phyloP scores from a whole-genome alignment of 2,888 invertebrate species.

The Fissipunctia ypsillon region DNA sequence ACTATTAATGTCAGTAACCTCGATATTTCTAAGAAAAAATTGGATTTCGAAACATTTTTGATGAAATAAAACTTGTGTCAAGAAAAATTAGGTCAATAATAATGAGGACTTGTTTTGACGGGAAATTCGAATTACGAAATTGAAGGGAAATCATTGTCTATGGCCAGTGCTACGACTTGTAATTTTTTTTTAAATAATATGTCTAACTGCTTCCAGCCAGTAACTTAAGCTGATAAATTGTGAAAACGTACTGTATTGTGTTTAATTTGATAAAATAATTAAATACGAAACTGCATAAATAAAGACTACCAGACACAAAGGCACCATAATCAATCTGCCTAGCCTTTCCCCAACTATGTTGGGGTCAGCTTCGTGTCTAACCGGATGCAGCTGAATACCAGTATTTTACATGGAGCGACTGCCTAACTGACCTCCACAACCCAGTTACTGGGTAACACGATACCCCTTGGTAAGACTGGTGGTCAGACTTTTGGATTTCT shows the following conservation, averaged over 20 bases:
- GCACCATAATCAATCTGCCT: too few species aligned
- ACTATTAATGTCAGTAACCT: slow-evolving; percentile 28
- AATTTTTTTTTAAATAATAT: not conserved
- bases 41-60: not conserved
- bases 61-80: not conserved
- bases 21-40: slow-evolving; percentile 15
- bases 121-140: not conserved
- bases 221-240: not conserved
- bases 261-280: not conserved
- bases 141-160: not conserved
- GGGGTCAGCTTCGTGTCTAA: too few species aligned
- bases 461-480: too few species aligned
- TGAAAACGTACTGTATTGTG: too few species aligned
- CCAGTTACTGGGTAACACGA: too few species aligned
- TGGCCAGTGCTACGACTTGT: too few species aligned
- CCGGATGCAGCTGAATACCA: too few species aligned
- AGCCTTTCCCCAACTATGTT: too few species aligned
- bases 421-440: too few species aligned
- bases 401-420: too few species aligned
- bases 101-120: slow-evolving; percentile 20
- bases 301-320: not conserved
- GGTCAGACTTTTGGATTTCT: too few species aligned
- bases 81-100: slow-evolving; percentile 18
- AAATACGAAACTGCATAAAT: not conserved
- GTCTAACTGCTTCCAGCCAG: not conserved